A percentile compares a stretch with the other conserved stretches of the same genome.
Evolutionary conservation across 2,888 invertebrate species (phyloP).

Genomic region (Cataglyphis altisquamis): DNA sequence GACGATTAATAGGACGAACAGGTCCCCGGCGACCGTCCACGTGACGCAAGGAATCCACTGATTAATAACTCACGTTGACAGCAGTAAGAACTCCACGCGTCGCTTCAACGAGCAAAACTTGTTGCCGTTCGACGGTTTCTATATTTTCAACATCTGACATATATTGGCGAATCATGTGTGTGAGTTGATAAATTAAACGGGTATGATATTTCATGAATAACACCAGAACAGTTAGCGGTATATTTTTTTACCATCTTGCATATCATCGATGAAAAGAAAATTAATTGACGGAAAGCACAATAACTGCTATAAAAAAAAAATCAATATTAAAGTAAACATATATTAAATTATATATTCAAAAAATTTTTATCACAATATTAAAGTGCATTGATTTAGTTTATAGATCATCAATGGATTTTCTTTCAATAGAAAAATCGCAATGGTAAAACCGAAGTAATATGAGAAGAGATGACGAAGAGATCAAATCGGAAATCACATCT

Average conservation of each 20-base stretch:
- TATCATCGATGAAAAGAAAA: neutral
- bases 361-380: neutral
- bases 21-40: conserved; percentile 57
- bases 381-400: neutral
- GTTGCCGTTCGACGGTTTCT: conserved; percentile 10
- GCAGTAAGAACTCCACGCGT: conserved; percentile 35
- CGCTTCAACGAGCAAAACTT: conserved; percentile 12
- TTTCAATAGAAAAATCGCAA: neutral
- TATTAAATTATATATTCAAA: neutral
- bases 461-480: neutral
- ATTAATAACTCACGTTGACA: conserved; percentile 70
- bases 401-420: neutral
- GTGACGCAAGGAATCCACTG: conserved; percentile 61
- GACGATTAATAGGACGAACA: conserved; percentile 78
- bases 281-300: neutral
- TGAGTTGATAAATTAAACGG: conserved; percentile 32
- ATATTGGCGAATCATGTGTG: neutral
- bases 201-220: neutral
- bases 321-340: neutral
- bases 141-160: neutral
- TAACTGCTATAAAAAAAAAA: too few species aligned
- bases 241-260: neutral
- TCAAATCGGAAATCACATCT: neutral
- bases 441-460: neutral
- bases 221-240: neutral